A percentile compares a stretch with the other conserved stretches of the same genome.
These are phyloP conservation scores for Sebastes aleutianus DNA, from an alignment of 2,797 vertebrate species.

Conservation along the genomic window DNA sequence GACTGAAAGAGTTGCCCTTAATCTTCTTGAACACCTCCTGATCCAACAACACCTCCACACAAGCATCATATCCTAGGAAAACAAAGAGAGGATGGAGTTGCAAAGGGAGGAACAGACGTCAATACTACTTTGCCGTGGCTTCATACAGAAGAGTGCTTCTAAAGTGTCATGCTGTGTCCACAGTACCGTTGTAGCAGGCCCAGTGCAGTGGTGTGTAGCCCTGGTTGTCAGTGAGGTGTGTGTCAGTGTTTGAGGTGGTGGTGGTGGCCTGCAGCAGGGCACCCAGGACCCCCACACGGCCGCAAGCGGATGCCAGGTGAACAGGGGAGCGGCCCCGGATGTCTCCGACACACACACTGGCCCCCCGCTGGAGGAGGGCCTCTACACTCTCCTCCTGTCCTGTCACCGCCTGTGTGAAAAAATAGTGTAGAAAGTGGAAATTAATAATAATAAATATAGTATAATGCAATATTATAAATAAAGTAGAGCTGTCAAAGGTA, in stretches of 20 bases:
- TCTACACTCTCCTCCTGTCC: conserved; percentile 95
- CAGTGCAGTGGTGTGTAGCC: conserved; percentile 97
- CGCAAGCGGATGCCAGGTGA: conserved; percentile 93
- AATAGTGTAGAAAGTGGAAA: background rate
- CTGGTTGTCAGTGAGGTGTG: conserved; percentile 88
- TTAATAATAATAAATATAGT: background rate
- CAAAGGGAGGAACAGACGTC: background rate
- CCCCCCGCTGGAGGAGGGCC: conserved; percentile 90
- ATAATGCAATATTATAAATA: no score
- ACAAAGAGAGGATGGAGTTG: background rate
- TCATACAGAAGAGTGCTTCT: background rate
- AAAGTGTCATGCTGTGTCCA: background rate
- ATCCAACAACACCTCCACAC: conserved; percentile 94
- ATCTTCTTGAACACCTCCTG: conserved; percentile 90
- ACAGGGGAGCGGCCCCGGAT: conserved; percentile 89
- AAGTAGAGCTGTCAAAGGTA: no score
- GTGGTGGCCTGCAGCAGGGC: conserved; percentile 86
- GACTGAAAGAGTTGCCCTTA: conserved; percentile 95
- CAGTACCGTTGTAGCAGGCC: conserved; percentile 96
- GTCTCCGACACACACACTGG: conserved; percentile 86
- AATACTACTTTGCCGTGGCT: background rate
- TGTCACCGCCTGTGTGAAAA: conserved; percentile 85
- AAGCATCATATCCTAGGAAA: conserved; percentile 90
- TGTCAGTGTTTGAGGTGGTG: conserved; percentile 74
- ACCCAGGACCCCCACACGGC: conserved; percentile 88